Base-by-base conservation (phyloP, 64 coral and sea anemone genomes). In the Porites lutea region DNA sequence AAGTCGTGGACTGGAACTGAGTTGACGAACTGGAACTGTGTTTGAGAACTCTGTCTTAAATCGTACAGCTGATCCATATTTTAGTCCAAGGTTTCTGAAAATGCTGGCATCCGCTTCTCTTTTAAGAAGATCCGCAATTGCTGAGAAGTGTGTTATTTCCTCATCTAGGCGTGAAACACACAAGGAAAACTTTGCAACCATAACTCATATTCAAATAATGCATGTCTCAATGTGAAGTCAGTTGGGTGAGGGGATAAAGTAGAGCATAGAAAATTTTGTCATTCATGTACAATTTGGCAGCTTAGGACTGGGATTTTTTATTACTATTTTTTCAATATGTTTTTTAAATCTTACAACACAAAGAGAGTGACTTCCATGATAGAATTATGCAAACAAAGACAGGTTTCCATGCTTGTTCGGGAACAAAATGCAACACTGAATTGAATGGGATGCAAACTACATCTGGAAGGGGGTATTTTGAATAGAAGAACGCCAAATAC, bases 21-120 rank as follows among this genome's bases (percentile, higher is more conserved):
- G 47, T 66, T n/a, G 77, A 70, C 52, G 11, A n/a, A 71, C 52
- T 46, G 79, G 89, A 83, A 83, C 23, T 6, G 77, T 4, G 54
- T 92, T 92, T 74, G 45, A 76, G 59, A 92, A 92, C 78, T 92
- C 90, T 3, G 55, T 44, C 37, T 92, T 92, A 48, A 92, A 92
- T 14, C 80, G 50, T 14, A 90, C 65, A 12, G 90, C 85, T 37
- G 68, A 21, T 88, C 83, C 83, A 52, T 87, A 87, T 48, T 50
- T 87, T 45, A 75, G 54, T 4, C 85, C 85, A 73, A 88, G 71
- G 49, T 48, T 88, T 57, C 57, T 53, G 47, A 73, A 88, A 75
- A 88, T 74, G 9, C 51, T 58, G 51, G 50, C 85, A 74, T 88
- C 65, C 10, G 68, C 68, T 6, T 71, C 68, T 79, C 23, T 79